A percentile compares a stretch with the other conserved stretches of the same genome.
Evolutionary conservation across 2,888 invertebrate genomes (phyloP).

Genomic region (Drosophila buzzatii): DNA sequence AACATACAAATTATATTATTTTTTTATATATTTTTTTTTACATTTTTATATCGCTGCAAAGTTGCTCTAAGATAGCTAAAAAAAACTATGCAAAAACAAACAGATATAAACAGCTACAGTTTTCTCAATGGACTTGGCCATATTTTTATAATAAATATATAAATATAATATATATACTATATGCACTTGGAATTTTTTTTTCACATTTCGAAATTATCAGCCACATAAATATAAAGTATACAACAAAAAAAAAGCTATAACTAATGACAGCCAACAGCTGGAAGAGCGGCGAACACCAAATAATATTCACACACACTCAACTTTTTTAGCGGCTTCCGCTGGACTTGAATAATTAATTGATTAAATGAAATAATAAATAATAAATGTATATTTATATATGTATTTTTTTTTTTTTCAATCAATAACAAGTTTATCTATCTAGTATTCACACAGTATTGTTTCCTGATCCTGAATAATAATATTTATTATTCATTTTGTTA

Average conservation of each 20-base stretch:
- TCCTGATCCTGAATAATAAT: constrained; percentile 19
- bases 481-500: constrained; percentile 44
- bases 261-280: constrained; percentile 14
- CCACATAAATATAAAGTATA: not conserved
- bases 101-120: no score
- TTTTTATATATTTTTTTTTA: no score
- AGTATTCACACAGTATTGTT: constrained; percentile 6
- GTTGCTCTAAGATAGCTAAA: no score
- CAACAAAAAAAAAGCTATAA: not conserved
- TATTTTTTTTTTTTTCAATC: not conserved
- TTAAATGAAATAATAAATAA: constrained; percentile 34
- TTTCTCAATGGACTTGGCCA: not conserved
- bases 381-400: not conserved
- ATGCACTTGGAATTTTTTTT: not conserved
- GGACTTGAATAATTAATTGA: constrained; percentile 11
- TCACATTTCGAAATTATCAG: not conserved
- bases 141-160: not conserved
- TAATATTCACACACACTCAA: not conserved
- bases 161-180: not conserved
- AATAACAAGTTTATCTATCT: constrained; percentile 1
- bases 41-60: no score
- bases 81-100: no score
- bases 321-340: not conserved
- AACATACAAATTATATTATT: no score
- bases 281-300: not conserved